These are phyloP conservation scores for Danio tinwini DNA, from an alignment of 2,797 vertebrate species.

Conservation along the genomic window DNA sequence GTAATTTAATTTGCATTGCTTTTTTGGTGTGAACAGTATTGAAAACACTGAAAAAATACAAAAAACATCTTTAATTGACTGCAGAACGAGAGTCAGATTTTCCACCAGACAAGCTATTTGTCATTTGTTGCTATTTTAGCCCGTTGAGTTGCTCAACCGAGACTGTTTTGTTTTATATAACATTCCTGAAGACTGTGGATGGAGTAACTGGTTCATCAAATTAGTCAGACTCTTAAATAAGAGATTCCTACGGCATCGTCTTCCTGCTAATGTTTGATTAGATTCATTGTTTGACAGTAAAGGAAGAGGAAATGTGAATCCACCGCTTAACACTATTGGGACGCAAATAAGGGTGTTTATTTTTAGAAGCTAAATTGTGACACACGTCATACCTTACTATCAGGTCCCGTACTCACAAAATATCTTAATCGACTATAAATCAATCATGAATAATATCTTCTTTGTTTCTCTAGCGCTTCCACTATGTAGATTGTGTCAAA, in stretches of 20 bases:
- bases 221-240: not conserved
- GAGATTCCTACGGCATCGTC: fast-evolving
- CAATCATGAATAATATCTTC: too few species aligned
- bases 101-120: not conserved
- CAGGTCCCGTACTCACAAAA: too few species aligned
- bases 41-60: not conserved
- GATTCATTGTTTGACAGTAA: not conserved
- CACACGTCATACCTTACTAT: too few species aligned
- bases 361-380: not conserved
- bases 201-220: not conserved
- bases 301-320: constrained; percentile 9
- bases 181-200: not conserved
- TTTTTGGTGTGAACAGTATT: not conserved
- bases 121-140: not conserved
- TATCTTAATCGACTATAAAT: too few species aligned
- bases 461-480: too few species aligned
- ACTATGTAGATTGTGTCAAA: too few species aligned
- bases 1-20: not conserved
- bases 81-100: not conserved
- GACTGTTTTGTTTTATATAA: not conserved
- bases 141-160: too few species aligned
- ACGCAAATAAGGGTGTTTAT: not conserved
- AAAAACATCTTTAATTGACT: not conserved
- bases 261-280: not conserved
- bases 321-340: not conserved